Evolutionary conservation across 2,113 vertebrate genomes (phyloP).

Genomic region (Strix uralensis): DNA sequence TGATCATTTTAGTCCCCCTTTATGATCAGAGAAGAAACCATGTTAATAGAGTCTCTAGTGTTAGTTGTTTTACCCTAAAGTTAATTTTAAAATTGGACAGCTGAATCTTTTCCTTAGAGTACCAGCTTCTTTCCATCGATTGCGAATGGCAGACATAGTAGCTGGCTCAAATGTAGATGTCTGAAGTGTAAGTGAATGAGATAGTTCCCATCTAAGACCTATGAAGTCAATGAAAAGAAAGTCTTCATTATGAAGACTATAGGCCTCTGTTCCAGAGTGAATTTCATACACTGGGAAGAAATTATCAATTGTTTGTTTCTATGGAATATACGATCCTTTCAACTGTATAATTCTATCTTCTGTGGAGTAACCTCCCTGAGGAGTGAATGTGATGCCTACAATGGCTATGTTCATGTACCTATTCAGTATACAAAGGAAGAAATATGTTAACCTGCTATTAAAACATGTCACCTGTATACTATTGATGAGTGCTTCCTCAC

Average conservation of each 20-base stretch:
- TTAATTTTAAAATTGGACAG: not conserved
- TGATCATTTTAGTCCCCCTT: rapidly evolving
- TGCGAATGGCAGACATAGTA: not conserved
- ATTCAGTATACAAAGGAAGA: not conserved
- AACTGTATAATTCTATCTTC: not conserved
- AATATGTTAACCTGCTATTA: not conserved
- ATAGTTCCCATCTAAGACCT: not conserved
- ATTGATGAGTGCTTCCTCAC: not conserved
- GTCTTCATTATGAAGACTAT: not conserved
- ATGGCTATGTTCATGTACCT: not conserved
- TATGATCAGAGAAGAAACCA: not conserved
- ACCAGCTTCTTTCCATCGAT: not conserved
- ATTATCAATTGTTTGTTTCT: not conserved
- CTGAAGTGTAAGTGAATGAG: not conserved
- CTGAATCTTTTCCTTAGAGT: not conserved
- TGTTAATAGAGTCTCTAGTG: not conserved
- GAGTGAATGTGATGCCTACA: not conserved
- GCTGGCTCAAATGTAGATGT: not conserved
- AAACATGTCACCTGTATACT: not conserved
- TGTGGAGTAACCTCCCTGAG: not conserved
- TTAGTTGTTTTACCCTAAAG: not conserved
- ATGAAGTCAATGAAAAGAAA: not conserved
- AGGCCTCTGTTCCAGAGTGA: not conserved
- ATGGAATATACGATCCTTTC: not conserved
- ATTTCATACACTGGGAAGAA: not conserved